Base-by-base conservation (phyloP, 1,140 invertebrate genomes). In the Drosophila kikkawai region DNA sequence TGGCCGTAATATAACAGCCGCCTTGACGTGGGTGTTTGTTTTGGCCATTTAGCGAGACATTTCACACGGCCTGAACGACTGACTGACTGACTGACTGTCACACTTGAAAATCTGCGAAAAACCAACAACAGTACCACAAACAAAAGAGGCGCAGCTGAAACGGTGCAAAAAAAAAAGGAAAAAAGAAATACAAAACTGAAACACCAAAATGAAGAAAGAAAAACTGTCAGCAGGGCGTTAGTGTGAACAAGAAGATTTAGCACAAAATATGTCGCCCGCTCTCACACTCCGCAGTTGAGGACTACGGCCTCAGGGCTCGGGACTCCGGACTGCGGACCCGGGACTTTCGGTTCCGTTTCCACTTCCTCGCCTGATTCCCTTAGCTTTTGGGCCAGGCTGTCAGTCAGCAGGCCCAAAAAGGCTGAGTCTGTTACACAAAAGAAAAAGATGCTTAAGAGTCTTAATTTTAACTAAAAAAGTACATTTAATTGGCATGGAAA, bases 191-290 rank as follows among this genome's bases (percentile, higher is more conserved):
- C 45, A 69, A 57, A 57, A 59, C 51, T 79, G 56, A 66, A 59
- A 48, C 70, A 66, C 51, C 66, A 66, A 81, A 78, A 85, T 69
- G 78, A 81, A 79, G 78, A 75, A 81, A 76, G 75, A 81, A 75
- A 78, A 85, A 90, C 81, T 88, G 84, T 88, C 84, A 90, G 85
- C 84, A 45, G 48, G 63, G 78, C 75, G 85, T 90, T 88, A 79
- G 85, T 88, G 84, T 88, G 84, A 88, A 88, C 85, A 90, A 81
- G 85, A 88, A 88, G 84, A 88, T 84, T 88, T 90, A 81, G 75
- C 84, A 79, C 78, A 84, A 90, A 88, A 88, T 88, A 87, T 87
- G 80, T 87, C 77, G 77, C 57, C 57, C 53, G 63, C 56, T 13
- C 75, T 63, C 50, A 41, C 48, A 56, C 53, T 67, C 63, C 48